A percentile compares a stretch with the other conserved stretches of the same genome.
These are phyloP conservation scores for Sesamia inferens DNA, from an alignment of 2,888 invertebrate species.

Conservation along the genomic window DNA sequence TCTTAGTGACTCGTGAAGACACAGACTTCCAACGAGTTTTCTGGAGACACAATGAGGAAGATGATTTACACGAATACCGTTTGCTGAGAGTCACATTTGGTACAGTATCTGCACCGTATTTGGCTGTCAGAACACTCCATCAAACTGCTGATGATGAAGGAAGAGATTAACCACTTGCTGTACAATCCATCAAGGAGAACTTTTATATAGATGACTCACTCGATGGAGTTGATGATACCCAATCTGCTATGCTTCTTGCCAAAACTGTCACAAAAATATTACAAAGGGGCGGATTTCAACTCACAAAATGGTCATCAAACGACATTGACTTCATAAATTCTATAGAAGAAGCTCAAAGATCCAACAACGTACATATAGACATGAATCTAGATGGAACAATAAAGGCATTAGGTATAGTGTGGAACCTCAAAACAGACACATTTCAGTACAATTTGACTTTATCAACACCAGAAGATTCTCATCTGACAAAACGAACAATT, in stretches of 20 bases:
- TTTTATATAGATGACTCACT: conserved; percentile 1
- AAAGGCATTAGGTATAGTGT: neutral
- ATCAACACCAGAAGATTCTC: neutral
- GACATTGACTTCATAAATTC: neutral
- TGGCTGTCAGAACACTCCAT: neutral
- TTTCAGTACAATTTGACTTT: neutral
- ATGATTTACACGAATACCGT: too few species aligned
- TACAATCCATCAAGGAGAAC: neutral
- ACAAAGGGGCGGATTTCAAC: neutral
- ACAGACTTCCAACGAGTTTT: neutral
- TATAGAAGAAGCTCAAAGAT: neutral
- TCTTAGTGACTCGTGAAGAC: neutral
- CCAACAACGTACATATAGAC: neutral
- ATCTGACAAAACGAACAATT: neutral
- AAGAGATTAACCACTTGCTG: neutral
- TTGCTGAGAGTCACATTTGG: conserved; percentile 8
- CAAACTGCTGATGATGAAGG: conserved; percentile 2
- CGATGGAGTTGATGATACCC: too few species aligned
- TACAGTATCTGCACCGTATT: conserved; percentile 8
- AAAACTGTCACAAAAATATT: neutral
- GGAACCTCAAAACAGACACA: neutral
- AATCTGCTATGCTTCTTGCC: neutral
- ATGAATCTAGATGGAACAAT: neutral
- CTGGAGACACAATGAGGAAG: neutral
- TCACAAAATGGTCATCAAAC: neutral